phyloP scores from a whole-genome alignment of 2,113 vertebrate genomes.

The Taurulus bubalis region DNA sequence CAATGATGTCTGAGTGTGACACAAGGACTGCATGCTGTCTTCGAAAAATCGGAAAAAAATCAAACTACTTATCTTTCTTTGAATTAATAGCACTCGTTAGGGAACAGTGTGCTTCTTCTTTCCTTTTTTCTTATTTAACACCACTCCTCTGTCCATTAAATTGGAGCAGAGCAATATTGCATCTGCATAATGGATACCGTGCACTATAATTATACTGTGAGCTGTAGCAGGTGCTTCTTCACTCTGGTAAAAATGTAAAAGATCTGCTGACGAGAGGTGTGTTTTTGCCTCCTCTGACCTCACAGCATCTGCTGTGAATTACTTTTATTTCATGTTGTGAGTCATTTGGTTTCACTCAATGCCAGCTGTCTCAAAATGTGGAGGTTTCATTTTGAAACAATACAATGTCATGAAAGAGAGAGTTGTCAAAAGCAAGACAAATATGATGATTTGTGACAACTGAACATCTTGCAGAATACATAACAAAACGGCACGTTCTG shows the following conservation, averaged over 20 bases:
- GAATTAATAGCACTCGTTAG: constrained; percentile 10
- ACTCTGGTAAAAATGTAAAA: background rate
- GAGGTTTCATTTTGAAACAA: background rate
- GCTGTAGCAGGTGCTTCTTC: background rate
- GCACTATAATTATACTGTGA: background rate
- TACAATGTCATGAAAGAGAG: background rate
- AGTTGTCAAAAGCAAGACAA: background rate
- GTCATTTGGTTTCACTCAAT: background rate
- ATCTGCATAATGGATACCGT: background rate
- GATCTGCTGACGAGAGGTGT: background rate
- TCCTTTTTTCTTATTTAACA: background rate
- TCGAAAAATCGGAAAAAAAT: background rate
- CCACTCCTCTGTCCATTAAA: background rate
- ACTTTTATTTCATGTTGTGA: background rate
- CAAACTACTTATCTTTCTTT: background rate
- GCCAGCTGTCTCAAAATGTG: background rate
- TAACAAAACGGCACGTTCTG: background rate
- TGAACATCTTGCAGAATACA: background rate
- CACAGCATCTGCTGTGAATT: background rate
- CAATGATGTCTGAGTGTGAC: constrained; percentile 26
- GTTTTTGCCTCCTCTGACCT: background rate
- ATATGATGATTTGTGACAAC: background rate
- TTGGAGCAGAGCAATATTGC: background rate
- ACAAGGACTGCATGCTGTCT: background rate
- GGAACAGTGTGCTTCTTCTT: background rate